Evolutionary conservation across 2,888 invertebrate species (phyloP).

Genomic region (Drosophila cognata): DNA sequence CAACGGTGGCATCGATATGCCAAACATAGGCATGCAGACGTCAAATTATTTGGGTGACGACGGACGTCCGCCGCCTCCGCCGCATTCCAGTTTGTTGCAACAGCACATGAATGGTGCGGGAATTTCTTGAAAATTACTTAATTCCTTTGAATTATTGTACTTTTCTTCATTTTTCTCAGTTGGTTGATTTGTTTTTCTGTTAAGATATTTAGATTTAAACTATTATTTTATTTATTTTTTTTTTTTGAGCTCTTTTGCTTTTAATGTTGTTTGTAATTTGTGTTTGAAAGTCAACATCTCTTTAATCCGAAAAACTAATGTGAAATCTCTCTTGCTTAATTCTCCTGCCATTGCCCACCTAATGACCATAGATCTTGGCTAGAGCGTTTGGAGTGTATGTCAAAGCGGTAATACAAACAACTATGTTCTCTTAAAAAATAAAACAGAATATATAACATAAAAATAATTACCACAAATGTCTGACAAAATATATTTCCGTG

Average conservation of each 20-base stretch:
- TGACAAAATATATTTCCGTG: not conserved
- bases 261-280: slow-evolving; percentile 41
- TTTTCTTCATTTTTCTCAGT: slow-evolving; percentile 21
- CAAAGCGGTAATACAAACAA: slow-evolving; percentile 59
- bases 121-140: slow-evolving; percentile 49
- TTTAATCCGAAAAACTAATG: slow-evolving; percentile 53
- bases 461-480: not conserved
- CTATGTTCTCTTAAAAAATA: slow-evolving; percentile 23
- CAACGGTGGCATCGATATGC: slow-evolving; percentile 79
- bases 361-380: slow-evolving; percentile 63
- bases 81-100: slow-evolving; percentile 91
- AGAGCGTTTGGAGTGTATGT: slow-evolving; percentile 55
- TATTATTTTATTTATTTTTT: slow-evolving; percentile 16
- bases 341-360: slow-evolving; percentile 29
- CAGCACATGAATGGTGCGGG: slow-evolving; percentile 85
- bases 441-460: not conserved
- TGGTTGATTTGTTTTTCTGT: slow-evolving; percentile 11
- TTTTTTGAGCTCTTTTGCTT: slow-evolving; percentile 17
- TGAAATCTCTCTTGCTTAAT: slow-evolving; percentile 61
- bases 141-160: slow-evolving; percentile 18
- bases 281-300: slow-evolving; percentile 20
- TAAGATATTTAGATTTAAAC: slow-evolving; percentile 4
- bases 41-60: slow-evolving; percentile 85
- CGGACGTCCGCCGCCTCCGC: slow-evolving; percentile 90
- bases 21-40: slow-evolving; percentile 47